Base-by-base conservation (phyloP, 2,888 invertebrate genomes). In the Limnephilus lunatus region DNA sequence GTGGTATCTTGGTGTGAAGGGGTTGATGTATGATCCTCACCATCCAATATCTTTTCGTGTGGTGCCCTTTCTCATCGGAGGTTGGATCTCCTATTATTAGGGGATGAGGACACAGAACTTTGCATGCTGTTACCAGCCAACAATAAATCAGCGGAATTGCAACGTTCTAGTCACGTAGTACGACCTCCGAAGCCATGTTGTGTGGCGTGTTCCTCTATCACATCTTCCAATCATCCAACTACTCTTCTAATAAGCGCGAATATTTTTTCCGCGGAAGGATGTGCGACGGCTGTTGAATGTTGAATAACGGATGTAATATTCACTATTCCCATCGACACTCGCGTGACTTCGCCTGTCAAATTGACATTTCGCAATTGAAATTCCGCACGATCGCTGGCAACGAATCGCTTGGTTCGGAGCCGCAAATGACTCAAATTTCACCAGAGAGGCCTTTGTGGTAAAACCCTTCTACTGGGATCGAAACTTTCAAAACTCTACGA, bases 351-450 rank as follows among this genome's bases (percentile, higher is more conserved):
- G 90, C 85, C 90, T 85, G 90, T 91, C 90, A 91, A 86, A 68
- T 85, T 91, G 90, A 91, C 90, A 85, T 91, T 91, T 86, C 85
- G 85, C 86, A 80, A 91, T 91, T 91, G 90, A 85, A 85, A 91
- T 91, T 91, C 90, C 85, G 85, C 68, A 86, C 90, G 83, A 48
- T 83, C 32, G 85, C 32, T 82, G 53, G 48, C 30, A 90, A 90
- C 83, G 86, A 86, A 86, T 86, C 86, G 86, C 44, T 44, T 86
- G 44, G 86, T 86, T 86, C 86, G 15, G 86, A 86, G 44, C 35
- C 68, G 68, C 68, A 68, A 68, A 68, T 25, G 68, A 9, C 25
- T 68, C n/a, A 68, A 68, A n/a, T 68, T 68, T 68, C 9, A 68
- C 68, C 68, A 25, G 68, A 68, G 25, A 25, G 25, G 68, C n/a